Percentiles rank a stretch among this genome's conserved stretches.
These are phyloP conservation scores for Erythrocercus mccallii DNA, from an alignment of 2,113 vertebrate genomes.

Conservation along the genomic window DNA sequence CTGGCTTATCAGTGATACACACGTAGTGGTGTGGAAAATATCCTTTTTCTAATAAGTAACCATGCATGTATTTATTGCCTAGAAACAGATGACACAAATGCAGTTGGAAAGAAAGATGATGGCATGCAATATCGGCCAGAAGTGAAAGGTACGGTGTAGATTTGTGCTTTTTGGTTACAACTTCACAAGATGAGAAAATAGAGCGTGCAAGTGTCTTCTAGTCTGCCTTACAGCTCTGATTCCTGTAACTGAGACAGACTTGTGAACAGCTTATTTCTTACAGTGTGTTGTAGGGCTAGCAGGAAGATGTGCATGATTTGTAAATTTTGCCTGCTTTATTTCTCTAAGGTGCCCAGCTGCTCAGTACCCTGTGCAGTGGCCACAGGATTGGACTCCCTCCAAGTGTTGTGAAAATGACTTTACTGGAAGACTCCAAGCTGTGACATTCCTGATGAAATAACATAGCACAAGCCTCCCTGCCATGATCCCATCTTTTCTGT, in stretches of 20 bases:
- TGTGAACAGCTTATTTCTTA: neutral
- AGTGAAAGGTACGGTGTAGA: slow-evolving; percentile 76
- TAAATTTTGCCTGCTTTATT: neutral
- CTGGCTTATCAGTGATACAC: neutral
- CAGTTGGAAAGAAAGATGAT: slow-evolving; percentile 81
- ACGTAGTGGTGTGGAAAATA: neutral
- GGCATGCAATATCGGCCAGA: slow-evolving; percentile 80
- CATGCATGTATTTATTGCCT: slow-evolving; percentile 32
- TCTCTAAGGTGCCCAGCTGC: neutral
- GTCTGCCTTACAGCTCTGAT: neutral
- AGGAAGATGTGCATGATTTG: neutral
- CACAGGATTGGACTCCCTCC: neutral
- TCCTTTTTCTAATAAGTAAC: neutral
- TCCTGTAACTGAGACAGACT: neutral
- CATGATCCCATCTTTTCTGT: neutral
- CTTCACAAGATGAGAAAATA: neutral
- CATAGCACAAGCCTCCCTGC: neutral
- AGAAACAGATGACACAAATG: slow-evolving; percentile 75
- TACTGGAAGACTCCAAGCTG: neutral
- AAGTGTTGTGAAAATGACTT: neutral
- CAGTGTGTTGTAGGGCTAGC: neutral
- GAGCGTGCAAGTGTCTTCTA: neutral
- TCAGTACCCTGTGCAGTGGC: neutral
- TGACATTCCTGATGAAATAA: neutral
- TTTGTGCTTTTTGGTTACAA: neutral